phyloP scores from a whole-genome alignment of 1,140 invertebrate genomes.

The Lepidostoma basale region DNA sequence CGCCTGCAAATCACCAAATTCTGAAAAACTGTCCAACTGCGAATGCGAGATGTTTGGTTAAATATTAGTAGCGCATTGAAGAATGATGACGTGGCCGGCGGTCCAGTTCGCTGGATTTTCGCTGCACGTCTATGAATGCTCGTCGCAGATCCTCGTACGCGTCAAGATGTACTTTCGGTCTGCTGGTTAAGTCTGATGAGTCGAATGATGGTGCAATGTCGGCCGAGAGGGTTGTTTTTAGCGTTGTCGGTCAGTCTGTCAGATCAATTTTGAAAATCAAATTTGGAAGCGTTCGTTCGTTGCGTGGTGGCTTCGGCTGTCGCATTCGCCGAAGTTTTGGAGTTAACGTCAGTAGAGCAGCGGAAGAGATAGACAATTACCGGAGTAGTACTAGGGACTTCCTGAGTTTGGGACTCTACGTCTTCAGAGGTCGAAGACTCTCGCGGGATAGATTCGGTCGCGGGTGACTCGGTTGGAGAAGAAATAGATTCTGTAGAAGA shows the following conservation, averaged over 20 bases:
- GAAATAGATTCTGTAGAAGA: conserved; percentile 28
- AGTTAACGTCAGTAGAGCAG: conserved; percentile 6
- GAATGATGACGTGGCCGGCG: conserved; percentile 38
- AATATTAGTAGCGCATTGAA: conserved; percentile 27
- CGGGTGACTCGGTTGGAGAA: conserved; percentile 14
- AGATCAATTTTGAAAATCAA: conserved; percentile 8
- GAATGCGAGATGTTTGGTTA: neutral
- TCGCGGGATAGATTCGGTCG: neutral
- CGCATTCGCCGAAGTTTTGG: conserved; percentile 33
- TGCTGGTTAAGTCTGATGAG: conserved; percentile 27
- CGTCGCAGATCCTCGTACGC: conserved; percentile 52
- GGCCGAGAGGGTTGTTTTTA: neutral
- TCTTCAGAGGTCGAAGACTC: conserved; percentile 6
- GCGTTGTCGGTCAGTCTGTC: conserved; percentile 26
- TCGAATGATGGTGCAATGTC: neutral
- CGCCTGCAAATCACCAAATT: conserved; percentile 53
- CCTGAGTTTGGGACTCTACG: conserved; percentile 47
- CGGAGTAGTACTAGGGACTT: conserved; percentile 51
- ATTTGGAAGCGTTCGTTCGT: conserved; percentile 19
- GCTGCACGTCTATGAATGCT: conserved; percentile 47
- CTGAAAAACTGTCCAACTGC: conserved; percentile 21
- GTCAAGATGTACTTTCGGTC: conserved; percentile 44
- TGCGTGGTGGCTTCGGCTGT: conserved; percentile 32
- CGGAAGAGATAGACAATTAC: conserved; percentile 51
- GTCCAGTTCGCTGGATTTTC: conserved; percentile 56